Evolutionary conservation across 2,113 vertebrate genomes (phyloP).

Genomic region (Pontoporia blainvillei): DNA sequence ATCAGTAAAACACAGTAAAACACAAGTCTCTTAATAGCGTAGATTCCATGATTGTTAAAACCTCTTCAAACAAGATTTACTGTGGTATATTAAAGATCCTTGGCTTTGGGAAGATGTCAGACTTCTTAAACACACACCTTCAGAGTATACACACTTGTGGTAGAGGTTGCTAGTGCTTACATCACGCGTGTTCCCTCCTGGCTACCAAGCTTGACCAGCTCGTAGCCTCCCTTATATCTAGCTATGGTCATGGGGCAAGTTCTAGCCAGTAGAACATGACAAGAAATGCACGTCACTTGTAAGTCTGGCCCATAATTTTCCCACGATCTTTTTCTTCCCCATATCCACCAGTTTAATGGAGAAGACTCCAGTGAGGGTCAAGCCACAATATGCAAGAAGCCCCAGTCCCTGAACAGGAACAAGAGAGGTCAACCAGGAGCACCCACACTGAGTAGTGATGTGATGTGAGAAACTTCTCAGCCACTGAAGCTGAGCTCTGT

Average conservation of each 20-base stretch:
- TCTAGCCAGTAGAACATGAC: not conserved
- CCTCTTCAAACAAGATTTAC: not conserved
- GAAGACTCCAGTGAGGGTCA: not conserved
- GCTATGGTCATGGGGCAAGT: not conserved
- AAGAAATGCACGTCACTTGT: not conserved
- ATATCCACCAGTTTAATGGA: not conserved
- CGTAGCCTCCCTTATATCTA: not conserved
- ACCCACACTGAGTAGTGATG: not conserved
- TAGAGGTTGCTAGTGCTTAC: not conserved
- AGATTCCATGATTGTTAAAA: not conserved
- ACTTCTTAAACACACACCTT: not conserved
- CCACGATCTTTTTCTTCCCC: accelerated
- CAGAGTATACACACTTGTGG: not conserved
- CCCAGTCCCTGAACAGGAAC: not conserved
- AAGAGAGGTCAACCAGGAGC: not conserved
- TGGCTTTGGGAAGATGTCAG: not conserved
- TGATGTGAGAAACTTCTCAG: not conserved
- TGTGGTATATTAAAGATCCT: not conserved
- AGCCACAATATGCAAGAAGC: not conserved
- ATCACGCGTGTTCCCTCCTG: not conserved
- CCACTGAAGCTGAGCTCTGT: not conserved
- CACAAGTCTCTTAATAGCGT: not conserved
- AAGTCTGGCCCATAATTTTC: not conserved
- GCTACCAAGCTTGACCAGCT: not conserved
- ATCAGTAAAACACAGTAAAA: not conserved